Evolutionary conservation across 2,797 vertebrate species (phyloP).

Genomic region (Pseudotriccus pelzelni): DNA sequence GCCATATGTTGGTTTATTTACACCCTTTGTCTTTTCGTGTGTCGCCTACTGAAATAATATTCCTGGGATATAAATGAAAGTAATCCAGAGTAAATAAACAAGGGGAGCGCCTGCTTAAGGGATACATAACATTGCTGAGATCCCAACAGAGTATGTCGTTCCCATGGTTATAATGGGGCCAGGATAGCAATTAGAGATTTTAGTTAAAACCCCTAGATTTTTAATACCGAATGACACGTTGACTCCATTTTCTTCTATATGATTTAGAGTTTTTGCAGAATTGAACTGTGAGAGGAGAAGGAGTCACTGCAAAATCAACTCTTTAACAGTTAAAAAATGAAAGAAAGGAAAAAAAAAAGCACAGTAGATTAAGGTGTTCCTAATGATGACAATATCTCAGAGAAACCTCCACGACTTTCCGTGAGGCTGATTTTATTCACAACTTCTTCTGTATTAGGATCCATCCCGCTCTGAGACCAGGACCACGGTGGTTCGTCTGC

Average conservation of each 20-base stretch:
- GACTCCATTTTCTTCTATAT: neutral
- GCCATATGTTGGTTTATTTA: conserved; percentile 67
- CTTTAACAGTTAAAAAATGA: neutral
- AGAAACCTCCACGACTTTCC: neutral
- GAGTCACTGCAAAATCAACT: neutral
- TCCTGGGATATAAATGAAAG: conserved; percentile 27
- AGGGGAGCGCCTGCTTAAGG: neutral
- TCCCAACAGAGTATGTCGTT: conserved; percentile 1
- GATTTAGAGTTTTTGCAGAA: neutral
- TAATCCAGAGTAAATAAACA: neutral
- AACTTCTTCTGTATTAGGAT: neutral
- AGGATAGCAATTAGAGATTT: conserved; percentile 33
- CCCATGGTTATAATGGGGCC: neutral
- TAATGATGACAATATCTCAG: neutral
- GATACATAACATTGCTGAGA: neutral
- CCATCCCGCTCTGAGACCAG: neutral
- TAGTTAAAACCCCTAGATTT: neutral
- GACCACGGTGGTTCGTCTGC: neutral
- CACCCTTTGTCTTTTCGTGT: conserved; percentile 20
- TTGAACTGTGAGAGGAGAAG: neutral
- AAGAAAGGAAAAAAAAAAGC: rapidly evolving
- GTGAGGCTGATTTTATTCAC: neutral
- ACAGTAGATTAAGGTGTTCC: neutral
- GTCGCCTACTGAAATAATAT: neutral
- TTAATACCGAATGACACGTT: neutral